A percentile compares a stretch with the other conserved stretches of the same genome.
These are phyloP conservation scores for Stenotaenia linearis DNA, from an alignment of 2,888 invertebrate species.

Conservation along the genomic window DNA sequence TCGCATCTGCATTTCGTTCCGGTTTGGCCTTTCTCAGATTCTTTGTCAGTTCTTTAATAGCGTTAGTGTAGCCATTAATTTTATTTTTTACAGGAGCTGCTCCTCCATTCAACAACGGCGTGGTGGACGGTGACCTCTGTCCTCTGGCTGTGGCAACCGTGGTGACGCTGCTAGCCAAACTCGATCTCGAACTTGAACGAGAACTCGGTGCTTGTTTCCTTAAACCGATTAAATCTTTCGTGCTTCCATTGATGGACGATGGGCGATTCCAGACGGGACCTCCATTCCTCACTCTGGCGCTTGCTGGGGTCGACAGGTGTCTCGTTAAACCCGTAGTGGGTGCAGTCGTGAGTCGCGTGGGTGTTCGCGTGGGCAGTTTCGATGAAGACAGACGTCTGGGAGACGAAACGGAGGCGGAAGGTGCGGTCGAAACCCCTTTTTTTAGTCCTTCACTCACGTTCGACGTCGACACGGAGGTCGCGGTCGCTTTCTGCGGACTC, in stretches of 20 bases:
- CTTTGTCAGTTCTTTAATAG: conserved; percentile 51
- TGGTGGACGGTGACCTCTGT: conserved; percentile 43
- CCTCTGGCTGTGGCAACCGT: conserved; percentile 71
- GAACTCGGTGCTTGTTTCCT: conserved; percentile 32
- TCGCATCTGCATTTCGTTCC: conserved; percentile 29
- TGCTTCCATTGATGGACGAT: background rate
- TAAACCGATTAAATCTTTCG: background rate
- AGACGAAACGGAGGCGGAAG: background rate
- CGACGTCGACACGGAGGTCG: background rate
- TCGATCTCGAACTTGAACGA: conserved; percentile 61
- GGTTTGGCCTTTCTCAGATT: conserved; percentile 43
- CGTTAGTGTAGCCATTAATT: conserved; percentile 51
- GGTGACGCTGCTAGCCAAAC: conserved; percentile 77
- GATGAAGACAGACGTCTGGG: background rate
- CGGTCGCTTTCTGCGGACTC: background rate
- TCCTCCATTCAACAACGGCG: background rate
- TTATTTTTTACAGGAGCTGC: conserved; percentile 37
- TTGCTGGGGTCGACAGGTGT: background rate
- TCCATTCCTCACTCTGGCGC: conserved; percentile 68
- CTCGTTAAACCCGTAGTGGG: background rate
- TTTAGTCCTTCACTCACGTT: background rate
- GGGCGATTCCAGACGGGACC: conserved; percentile 21
- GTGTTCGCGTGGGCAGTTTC: background rate
- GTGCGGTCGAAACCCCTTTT: background rate
- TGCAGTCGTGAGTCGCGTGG: background rate